A percentile compares a stretch with the other conserved stretches of the same genome.
Evolutionary conservation across 2,888 invertebrate genomes (phyloP).

Genomic region (Drosophila kanekoi): DNA sequence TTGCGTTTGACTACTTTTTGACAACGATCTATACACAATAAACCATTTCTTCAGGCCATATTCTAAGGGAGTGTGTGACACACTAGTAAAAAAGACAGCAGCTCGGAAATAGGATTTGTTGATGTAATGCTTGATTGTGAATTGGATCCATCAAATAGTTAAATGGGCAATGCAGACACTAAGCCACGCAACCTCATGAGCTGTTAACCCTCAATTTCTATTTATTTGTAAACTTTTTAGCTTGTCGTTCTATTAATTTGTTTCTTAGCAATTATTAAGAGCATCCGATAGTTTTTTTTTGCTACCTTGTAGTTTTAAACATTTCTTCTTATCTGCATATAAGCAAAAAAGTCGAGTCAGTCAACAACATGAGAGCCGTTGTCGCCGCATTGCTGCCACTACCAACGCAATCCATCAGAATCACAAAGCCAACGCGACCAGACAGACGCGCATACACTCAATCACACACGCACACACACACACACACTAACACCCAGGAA

Average conservation of each 20-base stretch:
- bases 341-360: constrained; percentile 41
- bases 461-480: constrained; percentile 20
- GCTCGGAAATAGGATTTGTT: too few species aligned
- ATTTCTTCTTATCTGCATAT: constrained; percentile 5
- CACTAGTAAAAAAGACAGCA: too few species aligned
- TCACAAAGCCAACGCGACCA: constrained; percentile 67
- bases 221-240: background rate
- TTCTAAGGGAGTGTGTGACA: too few species aligned
- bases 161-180: too few species aligned
- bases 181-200: too few species aligned
- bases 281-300: background rate
- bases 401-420: constrained; percentile 69
- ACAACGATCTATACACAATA: too few species aligned
- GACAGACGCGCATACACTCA: constrained; percentile 47
- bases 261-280: constrained; percentile 4
- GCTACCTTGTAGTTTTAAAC: background rate
- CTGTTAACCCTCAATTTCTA: too few species aligned
- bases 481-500: constrained; percentile 9
- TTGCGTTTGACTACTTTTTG: too few species aligned
- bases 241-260: background rate
- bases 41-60: too few species aligned
- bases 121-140: constrained; percentile 11
- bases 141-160: too few species aligned
- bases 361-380: constrained; percentile 45
- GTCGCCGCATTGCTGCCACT: constrained; percentile 56